Conservation (phyloP, 2,113 vertebrate species). For the Circaetus cinerascens region DNA sequence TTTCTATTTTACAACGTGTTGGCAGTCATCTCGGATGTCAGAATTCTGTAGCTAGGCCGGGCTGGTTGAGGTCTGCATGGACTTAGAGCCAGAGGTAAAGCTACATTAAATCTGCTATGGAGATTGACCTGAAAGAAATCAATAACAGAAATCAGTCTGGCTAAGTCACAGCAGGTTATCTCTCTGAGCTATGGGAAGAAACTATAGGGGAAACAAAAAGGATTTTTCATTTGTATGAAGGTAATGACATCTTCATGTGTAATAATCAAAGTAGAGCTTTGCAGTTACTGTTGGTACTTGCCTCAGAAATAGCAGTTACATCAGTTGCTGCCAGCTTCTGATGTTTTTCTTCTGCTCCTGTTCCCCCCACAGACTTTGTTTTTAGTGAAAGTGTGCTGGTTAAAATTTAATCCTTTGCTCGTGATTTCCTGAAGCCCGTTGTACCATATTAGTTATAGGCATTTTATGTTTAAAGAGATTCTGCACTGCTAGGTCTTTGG, state of each 20-base stretch:
- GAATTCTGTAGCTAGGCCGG: background rate
- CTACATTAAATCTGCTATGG: background rate
- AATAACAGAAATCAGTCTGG: background rate
- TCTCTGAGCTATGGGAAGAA: background rate
- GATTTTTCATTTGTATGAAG: background rate
- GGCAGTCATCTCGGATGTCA: background rate
- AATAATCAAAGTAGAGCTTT: background rate
- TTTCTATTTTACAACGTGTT: background rate
- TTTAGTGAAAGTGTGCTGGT: background rate
- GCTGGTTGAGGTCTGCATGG: background rate
- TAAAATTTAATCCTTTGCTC: background rate
- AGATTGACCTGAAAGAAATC: background rate
- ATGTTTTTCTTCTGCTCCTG: background rate
- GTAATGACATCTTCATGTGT: background rate
- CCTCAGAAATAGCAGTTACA: background rate
- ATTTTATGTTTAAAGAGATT: background rate
- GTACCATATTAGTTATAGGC: background rate
- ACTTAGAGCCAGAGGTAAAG: background rate
- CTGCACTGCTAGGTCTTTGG: background rate
- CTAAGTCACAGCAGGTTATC: background rate
- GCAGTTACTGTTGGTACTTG: background rate
- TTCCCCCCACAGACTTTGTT: background rate
- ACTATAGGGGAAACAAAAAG: background rate
- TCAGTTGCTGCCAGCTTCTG: background rate
- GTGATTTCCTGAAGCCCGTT: background rate